These are phyloP conservation scores for Eilema griseolum DNA, from an alignment of 2,888 invertebrate species.

Conservation along the genomic window DNA sequence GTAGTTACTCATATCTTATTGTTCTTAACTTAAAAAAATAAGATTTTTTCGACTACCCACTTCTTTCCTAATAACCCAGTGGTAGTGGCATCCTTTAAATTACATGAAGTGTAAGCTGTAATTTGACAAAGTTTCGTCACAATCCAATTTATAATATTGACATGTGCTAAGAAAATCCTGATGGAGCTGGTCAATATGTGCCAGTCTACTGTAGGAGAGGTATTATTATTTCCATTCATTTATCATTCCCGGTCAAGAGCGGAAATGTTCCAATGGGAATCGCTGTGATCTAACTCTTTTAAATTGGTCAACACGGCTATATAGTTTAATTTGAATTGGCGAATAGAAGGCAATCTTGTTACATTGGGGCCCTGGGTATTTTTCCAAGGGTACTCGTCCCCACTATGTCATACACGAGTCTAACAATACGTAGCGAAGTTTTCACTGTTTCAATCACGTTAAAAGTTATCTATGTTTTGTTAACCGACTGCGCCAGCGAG, in stretches of 20 bases:
- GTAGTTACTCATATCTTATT: no score
- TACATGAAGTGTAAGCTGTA: no score
- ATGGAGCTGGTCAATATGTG: neutral
- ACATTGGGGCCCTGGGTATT: neutral
- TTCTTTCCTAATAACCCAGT: no score
- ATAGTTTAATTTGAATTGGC: conserved; percentile 4
- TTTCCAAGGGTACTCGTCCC: neutral
- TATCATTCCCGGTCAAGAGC: neutral
- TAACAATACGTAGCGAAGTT: neutral
- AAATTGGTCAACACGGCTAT: neutral
- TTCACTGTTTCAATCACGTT: neutral
- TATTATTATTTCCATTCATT: conserved; percentile 1
- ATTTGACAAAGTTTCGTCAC: no score
- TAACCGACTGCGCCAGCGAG: no score
- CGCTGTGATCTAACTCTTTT: neutral
- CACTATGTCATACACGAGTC: neutral
- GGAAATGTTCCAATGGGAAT: neutral
- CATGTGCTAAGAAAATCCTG: neutral
- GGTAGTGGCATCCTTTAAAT: no score
- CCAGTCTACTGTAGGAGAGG: neutral
- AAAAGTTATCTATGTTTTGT: no score
- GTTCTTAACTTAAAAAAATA: no score
- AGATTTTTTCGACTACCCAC: no score
- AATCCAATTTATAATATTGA: no score
- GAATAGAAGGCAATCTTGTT: neutral